Conservation (phyloP, 2,888 invertebrate species). For the Dorcus hopei region DNA sequence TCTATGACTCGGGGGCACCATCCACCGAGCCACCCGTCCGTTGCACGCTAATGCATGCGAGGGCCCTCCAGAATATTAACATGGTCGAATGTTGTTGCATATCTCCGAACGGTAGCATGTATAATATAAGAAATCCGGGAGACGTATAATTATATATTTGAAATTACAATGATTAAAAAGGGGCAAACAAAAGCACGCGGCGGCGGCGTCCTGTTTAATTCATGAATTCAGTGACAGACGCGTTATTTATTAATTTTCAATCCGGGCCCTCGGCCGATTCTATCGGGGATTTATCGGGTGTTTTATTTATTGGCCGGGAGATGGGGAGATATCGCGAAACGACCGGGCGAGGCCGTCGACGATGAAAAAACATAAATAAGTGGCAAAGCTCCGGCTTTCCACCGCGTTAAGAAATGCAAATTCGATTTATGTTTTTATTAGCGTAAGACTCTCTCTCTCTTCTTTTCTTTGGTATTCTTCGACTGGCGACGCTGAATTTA, state of each 20-base stretch:
- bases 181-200: constrained; percentile 29
- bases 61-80: constrained; percentile 17
- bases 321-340: constrained; percentile 12
- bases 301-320: constrained; percentile 19
- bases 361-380: constrained; percentile 1
- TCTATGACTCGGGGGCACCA: constrained; percentile 15
- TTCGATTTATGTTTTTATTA: not conserved
- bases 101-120: constrained; percentile 47
- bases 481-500: not conserved
- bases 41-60: constrained; percentile 10
- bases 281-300: constrained; percentile 18
- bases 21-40: not conserved
- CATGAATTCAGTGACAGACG: constrained; percentile 33
- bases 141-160: constrained; percentile 50
- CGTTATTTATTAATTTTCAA: constrained; percentile 28
- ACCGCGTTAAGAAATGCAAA: too few species aligned
- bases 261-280: constrained; percentile 13
- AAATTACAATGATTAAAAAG: constrained; percentile 50
- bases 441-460: not conserved
- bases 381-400: too few species aligned
- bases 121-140: constrained; percentile 47
- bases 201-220: constrained; percentile 25
- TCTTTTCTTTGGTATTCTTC: not conserved
- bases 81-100: constrained; percentile 27
- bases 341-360: not conserved